Conservation (phyloP, 2,797 vertebrate species). For the Sebastes cheni region DNA sequence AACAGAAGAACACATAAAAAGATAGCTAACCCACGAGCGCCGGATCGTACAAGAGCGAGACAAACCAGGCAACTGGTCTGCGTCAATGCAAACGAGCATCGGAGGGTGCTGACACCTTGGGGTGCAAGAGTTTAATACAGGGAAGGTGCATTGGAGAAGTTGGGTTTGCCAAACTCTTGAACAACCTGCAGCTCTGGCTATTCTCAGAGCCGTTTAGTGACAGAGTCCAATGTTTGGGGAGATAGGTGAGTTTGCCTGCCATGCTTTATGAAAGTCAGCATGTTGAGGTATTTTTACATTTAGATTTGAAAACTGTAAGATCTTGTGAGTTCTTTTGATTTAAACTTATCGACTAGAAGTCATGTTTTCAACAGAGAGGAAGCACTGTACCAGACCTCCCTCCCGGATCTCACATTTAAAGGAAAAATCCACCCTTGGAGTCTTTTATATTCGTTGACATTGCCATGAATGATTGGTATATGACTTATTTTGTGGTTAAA, state of each 20-base stretch:
- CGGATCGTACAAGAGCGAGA: slow-evolving; percentile 25
- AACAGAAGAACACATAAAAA: slow-evolving; percentile 49
- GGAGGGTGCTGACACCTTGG: background rate
- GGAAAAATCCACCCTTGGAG: background rate
- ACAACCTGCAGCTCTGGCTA: slow-evolving; percentile 20
- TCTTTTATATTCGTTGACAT: background rate
- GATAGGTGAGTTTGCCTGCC: background rate
- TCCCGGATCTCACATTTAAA: background rate
- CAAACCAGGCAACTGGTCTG: slow-evolving; percentile 7
- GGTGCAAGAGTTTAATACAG: background rate
- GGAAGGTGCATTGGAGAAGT: background rate
- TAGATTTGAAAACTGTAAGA: background rate
- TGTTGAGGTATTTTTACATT: background rate
- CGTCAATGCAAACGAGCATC: background rate
- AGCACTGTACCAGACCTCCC: background rate
- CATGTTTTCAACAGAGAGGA: background rate
- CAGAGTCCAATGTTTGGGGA: slow-evolving; percentile 3
- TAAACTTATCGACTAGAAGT: background rate
- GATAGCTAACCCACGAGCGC: background rate
- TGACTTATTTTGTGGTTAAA: background rate
- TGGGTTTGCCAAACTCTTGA: slow-evolving; percentile 31
- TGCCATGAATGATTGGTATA: background rate
- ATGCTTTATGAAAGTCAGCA: background rate
- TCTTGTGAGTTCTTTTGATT: background rate
- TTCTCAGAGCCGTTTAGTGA: slow-evolving; percentile 31